A percentile compares a stretch with the other conserved stretches of the same genome.
These are phyloP conservation scores for human DNA, from an alignment of 2,113 vertebrate genomes.

Conservation along the genomic window GRCh38 chr12:3040001-3040500, in stretches of 20 bases:
- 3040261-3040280: conserved; percentile 46
- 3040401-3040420: conserved; percentile 96
- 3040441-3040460: conserved; percentile 97
- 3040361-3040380: conserved; percentile 96
- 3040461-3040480: conserved; percentile 96
- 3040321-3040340: background rate
- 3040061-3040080: background rate
- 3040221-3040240: conserved; percentile 99
- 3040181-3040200: conserved; percentile 98
- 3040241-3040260: conserved; percentile 98
- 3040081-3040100: background rate
- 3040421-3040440: conserved; percentile 95
- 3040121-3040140: conserved; percentile 93
- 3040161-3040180: conserved; percentile 98
- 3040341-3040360: conserved; percentile 58
- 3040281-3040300: accelerated
- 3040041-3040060: background rate
- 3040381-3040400: conserved; percentile 95
- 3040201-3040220: conserved; percentile 96
- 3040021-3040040: background rate
- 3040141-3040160: conserved; percentile 95
- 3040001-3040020: background rate
- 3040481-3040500: conserved; percentile 69
- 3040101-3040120: conserved; percentile 93
- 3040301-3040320: background rate